Base-by-base conservation (phyloP, 2,888 invertebrate species). In the Exocentrus adspersus region DNA sequence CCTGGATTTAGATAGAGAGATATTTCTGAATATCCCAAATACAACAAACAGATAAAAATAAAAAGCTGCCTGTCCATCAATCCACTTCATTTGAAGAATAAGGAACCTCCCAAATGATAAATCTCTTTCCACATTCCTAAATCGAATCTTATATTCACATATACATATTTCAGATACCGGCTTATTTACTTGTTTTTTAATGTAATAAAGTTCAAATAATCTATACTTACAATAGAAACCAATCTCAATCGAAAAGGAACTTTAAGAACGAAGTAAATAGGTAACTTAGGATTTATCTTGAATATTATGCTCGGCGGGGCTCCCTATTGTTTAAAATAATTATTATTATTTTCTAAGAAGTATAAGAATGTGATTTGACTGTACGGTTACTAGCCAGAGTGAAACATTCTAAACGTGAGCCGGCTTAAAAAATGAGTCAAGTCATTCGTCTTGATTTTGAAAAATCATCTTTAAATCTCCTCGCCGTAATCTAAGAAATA, bases 241-340 rank as follows among this genome's bases (percentile, higher is more conserved):
- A 65, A 72, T 70, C 74, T 73, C 72, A 71, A 65, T 74, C 73
- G 70, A 76, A 78, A 77, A 72, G 53, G 68, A 72, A 64, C 76
- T 68, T 60, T 75, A 76, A 72, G 65, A 61, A 57, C 69, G 64
- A 65, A 62, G 62, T 58, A 67, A 68, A 73, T 72, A 75, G 73
- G 69, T 64, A 53, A 72, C 62, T 62, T 51, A 43, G 53, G 64
- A 60, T 63, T 68, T 72, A 73, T 73, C 73, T 75, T 67, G 69
- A 71, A 76, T 77, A 76, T 75, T 75, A 75, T 72, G 72, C 80
- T 70, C 81, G 76, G 77, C 80, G 74, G 78, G 80, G 80, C 72
- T 76, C 75, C 77, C 80, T 80, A 82, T 82, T 82, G 82, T 82
- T 81, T 82, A 81, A 81, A 81, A 81, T 81, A 82, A 82, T 81